Evolutionary conservation across 2,888 invertebrate genomes (phyloP).

Genomic region (Sphaeridia pumilis): DNA sequence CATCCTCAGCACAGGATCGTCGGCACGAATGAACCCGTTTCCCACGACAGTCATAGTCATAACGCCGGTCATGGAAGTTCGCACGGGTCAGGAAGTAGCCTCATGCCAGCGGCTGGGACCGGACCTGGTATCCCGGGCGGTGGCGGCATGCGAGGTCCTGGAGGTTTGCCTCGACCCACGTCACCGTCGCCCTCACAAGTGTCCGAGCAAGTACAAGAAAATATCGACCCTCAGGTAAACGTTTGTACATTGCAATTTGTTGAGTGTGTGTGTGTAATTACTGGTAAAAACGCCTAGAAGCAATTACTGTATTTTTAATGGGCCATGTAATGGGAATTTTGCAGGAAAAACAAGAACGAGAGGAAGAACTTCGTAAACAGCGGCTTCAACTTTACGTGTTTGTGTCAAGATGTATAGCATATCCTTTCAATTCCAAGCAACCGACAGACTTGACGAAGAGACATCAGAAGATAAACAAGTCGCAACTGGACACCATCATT

Average conservation of each 20-base stretch:
- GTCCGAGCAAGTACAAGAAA: constrained; percentile 66
- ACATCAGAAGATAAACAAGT: constrained; percentile 90
- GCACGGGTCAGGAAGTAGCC: constrained; percentile 22
- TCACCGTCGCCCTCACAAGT: constrained; percentile 86
- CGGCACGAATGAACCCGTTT: constrained; percentile 17
- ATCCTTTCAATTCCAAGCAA: constrained; percentile 99
- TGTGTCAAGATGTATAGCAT: constrained; percentile 92
- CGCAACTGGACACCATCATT: constrained; percentile 86
- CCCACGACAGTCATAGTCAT: constrained; percentile 26
- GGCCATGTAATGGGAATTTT: no score
- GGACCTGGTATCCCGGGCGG: constrained; percentile 50
- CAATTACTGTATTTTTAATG: no score
- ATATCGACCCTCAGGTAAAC: constrained; percentile 31
- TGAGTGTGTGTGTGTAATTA: not conserved
- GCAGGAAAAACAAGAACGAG: constrained; percentile 82
- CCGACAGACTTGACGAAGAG: constrained; percentile 95
- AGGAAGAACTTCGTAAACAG: constrained; percentile 91
- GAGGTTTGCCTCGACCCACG: constrained; percentile 62
- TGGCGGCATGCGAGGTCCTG: constrained; percentile 43
- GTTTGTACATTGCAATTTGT: not conserved
- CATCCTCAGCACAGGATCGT: constrained; percentile 15
- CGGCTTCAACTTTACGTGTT: constrained; percentile 96
- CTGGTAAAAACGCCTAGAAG: no score
- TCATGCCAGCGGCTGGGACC: constrained; percentile 48
- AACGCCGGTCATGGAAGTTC: constrained; percentile 14